phyloP scores from a whole-genome alignment of 2,797 vertebrate species.

The Xiphorhynchus erythropygius region DNA sequence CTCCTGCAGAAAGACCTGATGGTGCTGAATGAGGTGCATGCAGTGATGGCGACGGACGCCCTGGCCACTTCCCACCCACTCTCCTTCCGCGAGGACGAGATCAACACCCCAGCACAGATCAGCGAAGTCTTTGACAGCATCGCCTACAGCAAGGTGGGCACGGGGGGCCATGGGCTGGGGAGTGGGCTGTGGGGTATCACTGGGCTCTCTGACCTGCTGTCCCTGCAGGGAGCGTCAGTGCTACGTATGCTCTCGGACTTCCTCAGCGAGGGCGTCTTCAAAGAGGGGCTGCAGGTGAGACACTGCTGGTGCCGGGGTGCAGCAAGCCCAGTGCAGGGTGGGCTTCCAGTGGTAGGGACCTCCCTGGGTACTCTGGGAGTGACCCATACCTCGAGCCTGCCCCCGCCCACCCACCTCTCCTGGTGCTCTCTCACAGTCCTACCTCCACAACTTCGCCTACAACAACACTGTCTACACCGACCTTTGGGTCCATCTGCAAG shows the following conservation, averaged over 20 bases:
- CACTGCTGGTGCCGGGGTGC: background rate
- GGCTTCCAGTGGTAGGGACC: background rate
- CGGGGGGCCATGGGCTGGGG: fast-evolving
- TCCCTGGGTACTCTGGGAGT: fast-evolving
- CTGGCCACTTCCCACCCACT: conserved; percentile 90
- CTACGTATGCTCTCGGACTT: conserved; percentile 92
- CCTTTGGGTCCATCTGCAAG: conserved; percentile 89
- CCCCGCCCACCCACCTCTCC: background rate
- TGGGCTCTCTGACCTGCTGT: background rate
- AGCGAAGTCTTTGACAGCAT: conserved; percentile 89
- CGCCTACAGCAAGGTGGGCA: conserved; percentile 90
- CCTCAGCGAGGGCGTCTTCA: conserved; percentile 86
- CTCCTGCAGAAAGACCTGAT: conserved; percentile 86
- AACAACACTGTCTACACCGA: conserved; percentile 81
- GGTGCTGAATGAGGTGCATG: conserved; percentile 81
- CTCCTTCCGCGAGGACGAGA: conserved; percentile 80
- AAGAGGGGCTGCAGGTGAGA: conserved; percentile 86
- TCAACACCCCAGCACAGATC: conserved; percentile 86
- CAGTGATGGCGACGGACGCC: conserved; percentile 85
- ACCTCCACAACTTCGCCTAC: conserved; percentile 84
- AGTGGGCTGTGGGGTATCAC: background rate
- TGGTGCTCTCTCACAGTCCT: conserved; percentile 78
- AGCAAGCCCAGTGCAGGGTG: background rate
- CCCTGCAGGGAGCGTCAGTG: conserved; percentile 86
- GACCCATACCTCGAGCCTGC: background rate